Percentiles rank a stretch among this genome's conserved stretches.
These are phyloP conservation scores for Apus apus DNA, from an alignment of 2,113 vertebrate genomes.

Conservation along the genomic window DNA sequence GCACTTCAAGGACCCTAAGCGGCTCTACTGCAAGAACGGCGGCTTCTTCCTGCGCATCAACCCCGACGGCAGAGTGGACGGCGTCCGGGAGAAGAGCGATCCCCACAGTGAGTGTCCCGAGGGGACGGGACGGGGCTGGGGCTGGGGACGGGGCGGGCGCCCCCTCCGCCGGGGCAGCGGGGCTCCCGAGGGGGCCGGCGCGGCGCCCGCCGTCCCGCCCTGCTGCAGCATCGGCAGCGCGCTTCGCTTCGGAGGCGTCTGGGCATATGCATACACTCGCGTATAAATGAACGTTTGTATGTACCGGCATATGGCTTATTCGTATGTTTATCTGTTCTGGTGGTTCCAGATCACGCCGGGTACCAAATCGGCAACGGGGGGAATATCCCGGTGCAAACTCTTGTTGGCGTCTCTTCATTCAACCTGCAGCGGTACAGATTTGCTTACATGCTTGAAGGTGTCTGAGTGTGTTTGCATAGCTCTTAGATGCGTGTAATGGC, in stretches of 20 bases:
- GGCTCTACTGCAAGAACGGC: conserved; percentile 96
- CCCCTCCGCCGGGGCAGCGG: neutral
- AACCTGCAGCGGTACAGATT: accelerated
- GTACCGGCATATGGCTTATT: accelerated
- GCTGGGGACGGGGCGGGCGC: neutral
- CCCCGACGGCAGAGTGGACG: conserved; percentile 91
- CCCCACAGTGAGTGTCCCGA: conserved; percentile 85
- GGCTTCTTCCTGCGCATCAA: conserved; percentile 94
- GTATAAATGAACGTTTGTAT: accelerated
- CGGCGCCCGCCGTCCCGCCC: neutral
- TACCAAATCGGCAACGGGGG: neutral
- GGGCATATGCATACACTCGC: accelerated
- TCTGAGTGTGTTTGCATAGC: neutral
- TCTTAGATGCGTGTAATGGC: neutral
- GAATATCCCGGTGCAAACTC: neutral
- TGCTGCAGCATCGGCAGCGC: neutral
- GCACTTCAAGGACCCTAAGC: conserved; percentile 92
- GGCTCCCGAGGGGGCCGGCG: neutral
- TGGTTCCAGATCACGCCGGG: neutral
- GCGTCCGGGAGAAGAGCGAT: conserved; percentile 92
- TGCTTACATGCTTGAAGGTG: neutral
- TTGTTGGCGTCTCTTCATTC: neutral
- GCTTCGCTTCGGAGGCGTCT: neutral
- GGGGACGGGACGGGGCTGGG: neutral
- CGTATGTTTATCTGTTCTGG: neutral